Base-by-base conservation (phyloP, 2,888 invertebrate genomes). In the Cataglyphis livida region DNA sequence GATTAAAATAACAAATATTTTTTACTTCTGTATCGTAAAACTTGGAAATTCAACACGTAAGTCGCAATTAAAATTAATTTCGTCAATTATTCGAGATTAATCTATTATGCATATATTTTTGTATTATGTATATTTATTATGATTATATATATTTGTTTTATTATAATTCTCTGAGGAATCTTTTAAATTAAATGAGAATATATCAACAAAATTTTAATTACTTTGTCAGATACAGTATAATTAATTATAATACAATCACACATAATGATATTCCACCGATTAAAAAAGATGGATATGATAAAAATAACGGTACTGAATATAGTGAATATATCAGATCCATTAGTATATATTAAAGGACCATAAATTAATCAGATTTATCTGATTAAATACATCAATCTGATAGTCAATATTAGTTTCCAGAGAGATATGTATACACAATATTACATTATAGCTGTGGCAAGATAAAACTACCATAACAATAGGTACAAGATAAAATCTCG, bases 371-470 rank as follows among this genome's bases (percentile, higher is more conserved):
- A 65, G 6, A 75, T 62, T 81, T 84, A 81, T 79, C 78, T 61
- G 57, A 25, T n/a, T 28, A 61, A 78, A 79, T 81, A 64, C 57
- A 81, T 78, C 83, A 83, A 84, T 75, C 76, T 76, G 81, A 66
- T 75, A 81, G 83, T 84, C 88, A 75, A 87, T 88, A 88, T 88
- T 88, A 84, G 81, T 85, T 84, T 75, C 59, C 21, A 79, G 82
- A 86, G 21, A 54, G 32, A 12, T 54, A 21, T 32, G 38, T 54
- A 54, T 21, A 71, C 21, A 54, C 21, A 70, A 70, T 70, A 18
- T 54, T 21, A 10, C 18, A 59, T 71, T 59, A 41, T 1, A 25
- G 18, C 78, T 83, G 83, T 82, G 65, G 32, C 61, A 79, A 68
- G 85, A 85, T 54, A 68, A 87, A 85, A 85, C 85, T 84, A 84